Percentiles rank a stretch among this genome's conserved stretches.
Conservation (phyloP, 2,888 invertebrate genomes). For the Platypus cylindrus region DNA sequence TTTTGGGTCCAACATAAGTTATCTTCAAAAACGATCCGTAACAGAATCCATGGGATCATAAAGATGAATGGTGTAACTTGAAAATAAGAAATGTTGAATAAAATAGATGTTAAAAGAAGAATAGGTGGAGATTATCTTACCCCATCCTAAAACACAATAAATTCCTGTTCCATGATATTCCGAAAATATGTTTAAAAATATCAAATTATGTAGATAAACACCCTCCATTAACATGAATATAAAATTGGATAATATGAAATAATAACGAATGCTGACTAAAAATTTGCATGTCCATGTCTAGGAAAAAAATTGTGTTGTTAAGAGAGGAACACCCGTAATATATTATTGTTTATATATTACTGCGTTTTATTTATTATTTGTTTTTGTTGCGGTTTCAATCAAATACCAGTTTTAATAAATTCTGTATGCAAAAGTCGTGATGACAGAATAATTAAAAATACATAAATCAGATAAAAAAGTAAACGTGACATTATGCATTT, state of each 20-base stretch:
- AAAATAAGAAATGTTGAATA: not conserved
- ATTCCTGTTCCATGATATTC: constrained; percentile 45
- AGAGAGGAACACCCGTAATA: too few species aligned
- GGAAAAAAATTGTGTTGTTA: constrained; percentile 16
- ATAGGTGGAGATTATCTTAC: too few species aligned
- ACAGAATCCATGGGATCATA: constrained; percentile 45
- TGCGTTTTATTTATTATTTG: too few species aligned
- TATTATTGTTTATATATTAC: too few species aligned
- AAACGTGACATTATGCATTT: too few species aligned
- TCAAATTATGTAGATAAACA: constrained; percentile 53
- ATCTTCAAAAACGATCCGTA: constrained; percentile 41
- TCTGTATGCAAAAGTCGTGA: too few species aligned
- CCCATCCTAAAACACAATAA: constrained; percentile 53
- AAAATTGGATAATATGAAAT: constrained; percentile 53
- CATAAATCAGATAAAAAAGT: too few species aligned
- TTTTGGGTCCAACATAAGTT: constrained; percentile 48
- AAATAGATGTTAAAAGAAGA: not conserved
- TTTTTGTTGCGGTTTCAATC: too few species aligned
- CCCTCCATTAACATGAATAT: constrained; percentile 59
- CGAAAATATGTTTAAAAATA: constrained; percentile 50
- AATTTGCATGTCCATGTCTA: constrained; percentile 53
- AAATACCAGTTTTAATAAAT: too few species aligned
- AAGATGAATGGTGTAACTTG: constrained; percentile 45
- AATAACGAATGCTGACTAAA: constrained; percentile 47
- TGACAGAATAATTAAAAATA: too few species aligned